These are phyloP conservation scores for Mormyrus hasselquistii DNA, from an alignment of 2,797 vertebrate genomes.

Conservation along the genomic window DNA sequence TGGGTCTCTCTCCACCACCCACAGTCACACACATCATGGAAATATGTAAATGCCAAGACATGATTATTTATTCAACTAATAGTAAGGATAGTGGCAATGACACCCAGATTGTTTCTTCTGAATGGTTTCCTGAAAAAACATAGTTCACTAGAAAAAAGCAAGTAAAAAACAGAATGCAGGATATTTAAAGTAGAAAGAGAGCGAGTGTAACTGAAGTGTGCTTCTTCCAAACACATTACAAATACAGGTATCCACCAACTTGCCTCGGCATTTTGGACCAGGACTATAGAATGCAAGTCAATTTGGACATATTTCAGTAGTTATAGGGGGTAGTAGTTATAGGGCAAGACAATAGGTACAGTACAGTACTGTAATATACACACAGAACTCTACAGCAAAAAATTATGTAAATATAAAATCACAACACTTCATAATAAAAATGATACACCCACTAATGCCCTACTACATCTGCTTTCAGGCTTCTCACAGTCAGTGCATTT, in stretches of 20 bases:
- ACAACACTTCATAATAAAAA: background rate
- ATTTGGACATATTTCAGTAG: background rate
- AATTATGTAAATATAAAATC: background rate
- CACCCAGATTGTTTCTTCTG: background rate
- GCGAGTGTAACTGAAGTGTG: background rate
- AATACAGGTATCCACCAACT: slow-evolving; percentile 27
- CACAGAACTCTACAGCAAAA: background rate
- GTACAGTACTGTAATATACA: background rate
- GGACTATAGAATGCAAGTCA: background rate
- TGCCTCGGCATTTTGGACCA: background rate
- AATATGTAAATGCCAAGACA: background rate
- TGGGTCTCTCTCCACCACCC: background rate
- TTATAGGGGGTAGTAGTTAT: background rate
- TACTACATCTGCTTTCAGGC: background rate
- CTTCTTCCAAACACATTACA: slow-evolving; percentile 39
- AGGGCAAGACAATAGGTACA: background rate
- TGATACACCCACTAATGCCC: background rate
- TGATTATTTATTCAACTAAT: background rate
- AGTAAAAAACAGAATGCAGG: background rate
- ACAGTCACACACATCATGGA: background rate
- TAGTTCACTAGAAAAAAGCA: background rate
- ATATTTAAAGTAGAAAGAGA: background rate
- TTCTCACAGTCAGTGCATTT: slow-evolving; percentile 8
- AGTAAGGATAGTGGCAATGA: background rate
- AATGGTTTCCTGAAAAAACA: slow-evolving; percentile 3